Evolutionary conservation across 1,140 invertebrate genomes (phyloP).

Genomic region (Heliconius congener): DNA sequence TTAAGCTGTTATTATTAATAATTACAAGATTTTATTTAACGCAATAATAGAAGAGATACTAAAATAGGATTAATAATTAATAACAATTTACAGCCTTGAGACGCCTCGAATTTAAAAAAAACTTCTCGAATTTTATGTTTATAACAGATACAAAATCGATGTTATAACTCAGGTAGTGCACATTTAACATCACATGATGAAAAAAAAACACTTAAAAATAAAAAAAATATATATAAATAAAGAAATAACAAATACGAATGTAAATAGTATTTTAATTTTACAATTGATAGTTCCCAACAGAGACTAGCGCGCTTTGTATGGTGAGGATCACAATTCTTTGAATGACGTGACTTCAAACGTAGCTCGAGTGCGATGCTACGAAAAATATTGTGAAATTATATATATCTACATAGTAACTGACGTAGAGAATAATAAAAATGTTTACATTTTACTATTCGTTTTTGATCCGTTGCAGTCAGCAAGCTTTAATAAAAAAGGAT

Average conservation of each 20-base stretch:
- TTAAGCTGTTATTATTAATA: no score
- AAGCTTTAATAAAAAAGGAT: not conserved
- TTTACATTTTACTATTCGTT: conserved; percentile 12
- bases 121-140: no score
- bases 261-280: conserved; percentile 4
- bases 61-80: no score
- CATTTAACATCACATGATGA: no score
- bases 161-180: no score
- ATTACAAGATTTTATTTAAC: no score
- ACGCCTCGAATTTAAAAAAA: no score
- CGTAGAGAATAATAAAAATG: not conserved
- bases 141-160: no score
- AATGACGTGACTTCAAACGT: conserved; percentile 19
- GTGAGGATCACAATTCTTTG: conserved; percentile 14
- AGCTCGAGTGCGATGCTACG: conserved; percentile 7
- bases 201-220: not conserved
- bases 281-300: conserved; percentile 11
- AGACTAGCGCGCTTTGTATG: not conserved
- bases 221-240: not conserved
- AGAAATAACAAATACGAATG: not conserved
- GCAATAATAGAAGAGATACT: no score
- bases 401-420: not conserved
- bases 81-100: no score
- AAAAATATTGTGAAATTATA: conserved; percentile 10
- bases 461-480: not conserved